These are phyloP conservation scores for Gulo gulo DNA, from an alignment of 2,113 vertebrate genomes.

Conservation along the genomic window DNA sequence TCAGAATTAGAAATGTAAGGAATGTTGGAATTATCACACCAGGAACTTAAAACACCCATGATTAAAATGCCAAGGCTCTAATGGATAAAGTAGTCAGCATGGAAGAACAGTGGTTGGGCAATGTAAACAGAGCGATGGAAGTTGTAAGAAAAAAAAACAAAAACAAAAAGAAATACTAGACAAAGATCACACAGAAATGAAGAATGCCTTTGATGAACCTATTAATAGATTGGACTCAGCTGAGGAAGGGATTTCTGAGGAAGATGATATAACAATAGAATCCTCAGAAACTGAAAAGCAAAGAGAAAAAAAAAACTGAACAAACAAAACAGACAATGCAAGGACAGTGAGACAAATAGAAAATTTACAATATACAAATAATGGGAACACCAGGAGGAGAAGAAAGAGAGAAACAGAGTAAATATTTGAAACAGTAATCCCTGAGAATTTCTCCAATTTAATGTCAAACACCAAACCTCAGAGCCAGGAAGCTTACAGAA, in stretches of 20 bases:
- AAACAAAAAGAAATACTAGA: not conserved
- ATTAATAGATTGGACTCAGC: not conserved
- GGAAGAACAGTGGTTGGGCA: not conserved
- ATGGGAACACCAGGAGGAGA: not conserved
- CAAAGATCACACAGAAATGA: not conserved
- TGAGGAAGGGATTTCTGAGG: not conserved
- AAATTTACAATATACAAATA: not conserved
- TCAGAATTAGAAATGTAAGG: not conserved
- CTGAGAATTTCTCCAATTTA: not conserved
- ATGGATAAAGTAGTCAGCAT: not conserved
- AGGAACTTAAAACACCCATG: not conserved
- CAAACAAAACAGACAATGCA: not conserved
- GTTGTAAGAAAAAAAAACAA: not conserved
- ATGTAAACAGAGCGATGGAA: not conserved
- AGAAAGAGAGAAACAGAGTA: not conserved
- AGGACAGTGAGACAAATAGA: not conserved
- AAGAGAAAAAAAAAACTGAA: not conserved
- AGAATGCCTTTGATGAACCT: not conserved
- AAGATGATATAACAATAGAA: not conserved
- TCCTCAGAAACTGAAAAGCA: not conserved
- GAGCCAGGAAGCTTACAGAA: not conserved
- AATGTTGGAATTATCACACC: not conserved
- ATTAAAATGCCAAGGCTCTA: not conserved
- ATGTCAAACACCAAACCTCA: not conserved
- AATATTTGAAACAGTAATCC: not conserved